These are phyloP conservation scores for Stenodera caucasica DNA, from an alignment of 2,888 invertebrate genomes.

Conservation along the genomic window DNA sequence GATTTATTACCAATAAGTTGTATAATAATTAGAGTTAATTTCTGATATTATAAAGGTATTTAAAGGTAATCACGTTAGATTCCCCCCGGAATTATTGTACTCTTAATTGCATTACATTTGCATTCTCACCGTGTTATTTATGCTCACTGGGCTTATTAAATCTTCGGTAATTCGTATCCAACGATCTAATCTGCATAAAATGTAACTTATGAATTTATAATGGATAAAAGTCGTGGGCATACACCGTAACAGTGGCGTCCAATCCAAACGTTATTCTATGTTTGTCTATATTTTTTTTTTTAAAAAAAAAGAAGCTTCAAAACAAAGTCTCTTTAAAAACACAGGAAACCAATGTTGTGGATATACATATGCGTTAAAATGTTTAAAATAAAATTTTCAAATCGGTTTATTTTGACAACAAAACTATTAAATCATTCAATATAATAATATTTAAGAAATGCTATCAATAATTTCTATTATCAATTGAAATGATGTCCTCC, in stretches of 20 bases:
- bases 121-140: slow-evolving; percentile 27
- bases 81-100: slow-evolving; percentile 19
- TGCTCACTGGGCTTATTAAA: slow-evolving; percentile 26
- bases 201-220: slow-evolving; percentile 28
- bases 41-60: slow-evolving; percentile 17
- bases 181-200: slow-evolving; percentile 28
- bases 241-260: slow-evolving; percentile 24
- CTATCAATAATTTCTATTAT: not conserved
- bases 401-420: not conserved
- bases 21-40: slow-evolving; percentile 11
- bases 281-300: too few relatives aligned
- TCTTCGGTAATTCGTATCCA: slow-evolving; percentile 27
- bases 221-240: slow-evolving; percentile 18
- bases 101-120: slow-evolving; percentile 27
- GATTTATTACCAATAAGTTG: not conserved
- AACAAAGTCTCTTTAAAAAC: slow-evolving; percentile 1
- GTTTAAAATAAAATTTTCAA: not conserved
- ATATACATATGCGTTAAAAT: not conserved
- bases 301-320: too few relatives aligned
- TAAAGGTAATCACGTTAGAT: slow-evolving; percentile 16
- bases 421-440: not conserved
- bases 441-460: too few relatives aligned
- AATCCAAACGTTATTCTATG: slow-evolving; percentile 9
- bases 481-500: not conserved
- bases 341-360: not conserved